Percentiles rank a stretch among this genome's conserved stretches.
These are phyloP conservation scores for Drosophila funebris DNA, from an alignment of 1,140 invertebrate species.

Conservation along the genomic window DNA sequence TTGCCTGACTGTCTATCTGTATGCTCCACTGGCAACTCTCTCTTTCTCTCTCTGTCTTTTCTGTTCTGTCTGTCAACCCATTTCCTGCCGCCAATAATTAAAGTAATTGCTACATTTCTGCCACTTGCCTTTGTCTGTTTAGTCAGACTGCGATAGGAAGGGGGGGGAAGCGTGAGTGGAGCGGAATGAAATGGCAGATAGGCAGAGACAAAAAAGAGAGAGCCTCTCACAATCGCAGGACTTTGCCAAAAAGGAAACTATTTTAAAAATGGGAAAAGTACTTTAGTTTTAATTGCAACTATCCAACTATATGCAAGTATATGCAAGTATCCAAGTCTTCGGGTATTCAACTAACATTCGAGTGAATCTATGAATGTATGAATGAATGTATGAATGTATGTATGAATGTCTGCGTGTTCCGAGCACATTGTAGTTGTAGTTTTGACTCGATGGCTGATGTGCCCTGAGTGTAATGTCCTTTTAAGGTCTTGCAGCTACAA, in stretches of 20 bases:
- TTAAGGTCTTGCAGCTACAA: constrained; percentile 57
- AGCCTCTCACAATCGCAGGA: constrained; percentile 19
- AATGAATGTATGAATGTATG: constrained; percentile 37
- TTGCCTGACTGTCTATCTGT: constrained; percentile 13
- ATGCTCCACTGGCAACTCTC: constrained; percentile 3
- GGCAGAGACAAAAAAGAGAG: not conserved
- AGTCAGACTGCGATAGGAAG: not conserved
- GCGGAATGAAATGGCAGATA: not conserved
- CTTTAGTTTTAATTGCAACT: constrained; percentile 80
- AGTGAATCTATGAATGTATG: constrained; percentile 38
- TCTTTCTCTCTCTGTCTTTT: constrained; percentile 12
- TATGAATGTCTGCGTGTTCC: constrained; percentile 38
- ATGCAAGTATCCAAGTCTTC: constrained; percentile 7
- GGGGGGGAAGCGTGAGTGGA: not conserved
- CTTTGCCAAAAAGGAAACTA: constrained; percentile 77
- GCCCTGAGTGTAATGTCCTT: constrained; percentile 74
- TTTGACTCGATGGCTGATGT: constrained; percentile 26
- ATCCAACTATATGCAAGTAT: constrained; percentile 32
- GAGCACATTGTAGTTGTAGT: constrained; percentile 57
- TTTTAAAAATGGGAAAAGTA: constrained; percentile 80
- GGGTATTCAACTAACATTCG: constrained; percentile 44
- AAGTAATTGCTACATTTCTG: constrained; percentile 81
- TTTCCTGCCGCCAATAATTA: constrained; percentile 82
- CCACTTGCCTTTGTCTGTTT: constrained; percentile 66
- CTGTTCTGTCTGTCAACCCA: constrained; percentile 70